phyloP scores from a whole-genome alignment of 1,140 invertebrate species.

The Eubasilissa regina region DNA sequence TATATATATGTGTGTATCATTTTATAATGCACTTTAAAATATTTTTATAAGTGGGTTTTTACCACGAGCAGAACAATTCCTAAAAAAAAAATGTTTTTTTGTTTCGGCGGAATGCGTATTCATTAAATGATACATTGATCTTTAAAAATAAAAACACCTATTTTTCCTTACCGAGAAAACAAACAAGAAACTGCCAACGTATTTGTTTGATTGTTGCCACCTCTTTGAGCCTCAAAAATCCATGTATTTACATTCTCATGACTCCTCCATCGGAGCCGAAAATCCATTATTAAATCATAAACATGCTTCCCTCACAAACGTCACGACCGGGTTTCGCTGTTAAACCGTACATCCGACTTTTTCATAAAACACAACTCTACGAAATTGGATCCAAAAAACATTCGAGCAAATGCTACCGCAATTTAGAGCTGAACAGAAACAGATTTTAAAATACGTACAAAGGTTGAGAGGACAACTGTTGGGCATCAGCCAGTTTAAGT shows the following conservation, averaged over 20 bases:
- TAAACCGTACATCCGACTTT: constrained; percentile 43
- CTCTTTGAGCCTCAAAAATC: constrained; percentile 20
- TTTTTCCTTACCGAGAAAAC: not conserved
- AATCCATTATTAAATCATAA: constrained; percentile 46
- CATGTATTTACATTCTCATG: constrained; percentile 21
- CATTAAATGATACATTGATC: no score
- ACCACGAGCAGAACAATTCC: no score
- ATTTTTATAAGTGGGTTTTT: no score
- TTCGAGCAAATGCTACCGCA: constrained; percentile 28
- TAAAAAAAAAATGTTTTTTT: no score
- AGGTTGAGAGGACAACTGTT: constrained; percentile 14
- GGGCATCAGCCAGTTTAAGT: not conserved
- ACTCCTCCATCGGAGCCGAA: not conserved
- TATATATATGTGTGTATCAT: no score
- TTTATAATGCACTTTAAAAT: no score
- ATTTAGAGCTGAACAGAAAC: constrained; percentile 29
- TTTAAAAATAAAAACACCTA: no score
- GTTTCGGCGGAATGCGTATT: no score
- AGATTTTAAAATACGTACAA: constrained; percentile 34
- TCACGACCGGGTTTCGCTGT: constrained; percentile 20
- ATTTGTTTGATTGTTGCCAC: constrained; percentile 16
- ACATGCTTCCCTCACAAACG: constrained; percentile 33
- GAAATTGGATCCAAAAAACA: constrained; percentile 32
- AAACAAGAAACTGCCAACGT: constrained; percentile 11
- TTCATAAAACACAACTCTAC: constrained; percentile 31